These are phyloP conservation scores for Macrochelys suwanniensis DNA, from an alignment of 2,797 vertebrate species.

Conservation along the genomic window DNA sequence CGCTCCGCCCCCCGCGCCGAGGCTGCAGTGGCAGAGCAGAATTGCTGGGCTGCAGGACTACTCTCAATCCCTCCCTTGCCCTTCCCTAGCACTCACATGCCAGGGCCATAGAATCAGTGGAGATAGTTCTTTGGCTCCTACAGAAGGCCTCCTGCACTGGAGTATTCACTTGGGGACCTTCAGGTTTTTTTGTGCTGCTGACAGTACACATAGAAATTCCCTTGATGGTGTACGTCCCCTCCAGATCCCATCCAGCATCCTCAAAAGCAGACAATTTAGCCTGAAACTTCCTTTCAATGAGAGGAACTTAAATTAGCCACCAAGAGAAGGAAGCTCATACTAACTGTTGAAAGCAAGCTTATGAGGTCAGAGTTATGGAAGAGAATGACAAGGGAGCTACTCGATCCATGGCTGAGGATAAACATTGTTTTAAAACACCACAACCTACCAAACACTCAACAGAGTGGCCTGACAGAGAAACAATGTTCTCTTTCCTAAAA, in stretches of 20 bases:
- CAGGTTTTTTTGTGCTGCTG: neutral
- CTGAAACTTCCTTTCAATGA: neutral
- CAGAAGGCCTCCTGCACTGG: neutral
- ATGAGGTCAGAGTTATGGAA: neutral
- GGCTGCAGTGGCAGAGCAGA: constrained; percentile 4
- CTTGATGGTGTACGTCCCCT: neutral
- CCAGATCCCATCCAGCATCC: neutral
- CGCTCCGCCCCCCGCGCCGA: neutral
- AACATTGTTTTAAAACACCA: neutral
- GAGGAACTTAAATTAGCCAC: neutral
- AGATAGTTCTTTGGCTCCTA: neutral
- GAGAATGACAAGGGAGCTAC: neutral
- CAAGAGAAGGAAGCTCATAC: neutral
- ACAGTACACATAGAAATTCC: neutral
- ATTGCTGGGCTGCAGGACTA: neutral
- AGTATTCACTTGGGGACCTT: neutral
- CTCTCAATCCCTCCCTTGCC: neutral
- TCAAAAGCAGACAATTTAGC: neutral
- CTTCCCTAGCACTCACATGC: neutral
- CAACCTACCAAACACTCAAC: neutral
- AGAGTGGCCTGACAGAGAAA: neutral
- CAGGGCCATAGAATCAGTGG: neutral
- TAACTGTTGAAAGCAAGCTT: neutral
- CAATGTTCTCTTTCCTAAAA: neutral
- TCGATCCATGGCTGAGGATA: neutral